These are phyloP conservation scores for Actenoides hombroni DNA, from an alignment of 2,113 vertebrate genomes.

Conservation along the genomic window DNA sequence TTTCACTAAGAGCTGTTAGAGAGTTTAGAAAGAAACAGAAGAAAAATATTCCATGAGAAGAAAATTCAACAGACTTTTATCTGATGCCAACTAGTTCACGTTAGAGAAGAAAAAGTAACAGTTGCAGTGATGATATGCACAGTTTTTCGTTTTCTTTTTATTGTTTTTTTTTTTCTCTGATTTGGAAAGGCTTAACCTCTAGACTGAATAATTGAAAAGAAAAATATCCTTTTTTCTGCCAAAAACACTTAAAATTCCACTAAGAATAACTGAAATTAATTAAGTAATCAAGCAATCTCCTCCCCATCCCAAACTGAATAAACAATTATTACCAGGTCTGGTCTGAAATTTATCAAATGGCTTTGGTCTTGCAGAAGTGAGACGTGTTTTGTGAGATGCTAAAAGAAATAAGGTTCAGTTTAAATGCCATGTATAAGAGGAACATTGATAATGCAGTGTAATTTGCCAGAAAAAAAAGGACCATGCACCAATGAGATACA, in stretches of 20 bases:
- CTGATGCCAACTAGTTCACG: neutral
- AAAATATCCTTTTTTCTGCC: neutral
- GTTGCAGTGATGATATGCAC: neutral
- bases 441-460: neutral
- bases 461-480: neutral
- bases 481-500: neutral
- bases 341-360: constrained; percentile 36
- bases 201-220: neutral
- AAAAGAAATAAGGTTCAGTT: constrained; percentile 41
- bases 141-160: neutral
- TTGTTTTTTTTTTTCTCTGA: too few species aligned
- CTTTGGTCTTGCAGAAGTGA: constrained; percentile 64
- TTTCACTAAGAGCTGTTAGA: constrained; percentile 43
- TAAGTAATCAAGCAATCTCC: neutral
- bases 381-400: constrained; percentile 53
- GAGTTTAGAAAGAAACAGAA: neutral
- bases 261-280: neutral
- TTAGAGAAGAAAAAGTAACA: neutral
- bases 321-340: constrained; percentile 60
- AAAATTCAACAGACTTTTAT: neutral
- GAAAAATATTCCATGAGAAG: neutral
- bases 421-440: neutral
- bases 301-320: neutral
- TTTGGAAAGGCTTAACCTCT: neutral
- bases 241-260: neutral